Evolutionary conservation across 1,140 invertebrate species (phyloP), one percentile per base, ranked within the genome.

Genomic region (Coptotermes formosanus): DNA sequence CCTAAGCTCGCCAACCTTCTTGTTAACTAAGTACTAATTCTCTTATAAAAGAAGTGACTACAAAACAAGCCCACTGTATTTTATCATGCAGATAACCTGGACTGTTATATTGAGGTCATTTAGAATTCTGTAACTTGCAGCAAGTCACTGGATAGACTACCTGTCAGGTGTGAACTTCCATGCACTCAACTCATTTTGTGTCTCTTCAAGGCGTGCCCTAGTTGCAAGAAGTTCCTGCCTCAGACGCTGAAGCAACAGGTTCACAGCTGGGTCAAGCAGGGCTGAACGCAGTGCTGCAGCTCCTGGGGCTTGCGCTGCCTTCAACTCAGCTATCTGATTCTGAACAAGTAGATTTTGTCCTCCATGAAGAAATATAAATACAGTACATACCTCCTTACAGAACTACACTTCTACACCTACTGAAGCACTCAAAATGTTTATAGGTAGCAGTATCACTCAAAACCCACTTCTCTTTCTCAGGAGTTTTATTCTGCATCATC

Each of bases 161-260:
- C 97, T 99, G 92, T 99, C 98, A 52, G 98, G 97, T 32, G 98
- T 99, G 90, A 99, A 99, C 92, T 99, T 99, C 98, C 98, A 99
- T 2, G 98, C 98, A 87, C 96, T 97, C 44, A 99, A 92, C 94
- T 99, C 98, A 92, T 98, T 99, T 92, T 99, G 98, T 44, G 97
- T 99, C 92, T 99, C 98, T 91, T 99, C 98, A 86, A 99, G 93
- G 91, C 97, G 96, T 75, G 96, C 95, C 91, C 97, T 97, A 19
- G 96, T 96, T 75, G 95, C 94, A 86, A 97, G 95, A 86, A 99
- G 92, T 92, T 99, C 98, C 91, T 97, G 96, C 88, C 97, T 95
- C 90, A 99, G 94, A 90, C 95, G 95, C 91, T 98, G 95, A 90
- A 99, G 96, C 69, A 99, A 93, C 87, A 98, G 94, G 93, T 99